Evolutionary conservation across 2,888 invertebrate species (phyloP), one percentile per base, ranked within the genome.

Genomic region (Criorhina ranunculi): DNA sequence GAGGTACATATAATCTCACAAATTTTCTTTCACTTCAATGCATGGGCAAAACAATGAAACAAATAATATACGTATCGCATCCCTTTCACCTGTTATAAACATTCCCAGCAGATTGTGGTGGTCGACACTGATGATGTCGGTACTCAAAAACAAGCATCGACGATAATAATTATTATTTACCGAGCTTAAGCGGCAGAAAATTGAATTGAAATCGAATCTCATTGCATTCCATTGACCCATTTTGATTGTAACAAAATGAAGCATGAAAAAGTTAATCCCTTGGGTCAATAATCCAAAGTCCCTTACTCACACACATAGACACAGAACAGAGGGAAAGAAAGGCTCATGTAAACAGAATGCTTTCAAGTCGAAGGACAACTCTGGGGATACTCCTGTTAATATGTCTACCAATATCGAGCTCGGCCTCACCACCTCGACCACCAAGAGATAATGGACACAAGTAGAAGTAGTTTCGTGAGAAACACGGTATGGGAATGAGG

Each of bases 111-210:
- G 12, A 35, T 57, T 35, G 9, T 17, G 6, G n/a, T 9, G 12
- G 35, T 9, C 5, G 24, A 5, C n/a, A 7, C 5, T 11, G 42
- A 12, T 33, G 53, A 55, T 57, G 53, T 1, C 29, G 60, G 64
- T 77, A 53, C 53, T 72, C 53, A 46, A 73, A 75, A 83, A 75
- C 83, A 79, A 83, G 75, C 64, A 76, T 59, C 69, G 51, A 70
- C 67, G 12, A 57, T 40, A 66, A 80, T 80, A 66, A 85, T 85
- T 80, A 76, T 76, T 85, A 80, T 85, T 85, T 80, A 85, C 85
- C 35, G 66, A 66, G 53, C 80, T 62, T 75, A 80, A 85, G 76
- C 76, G 64, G 80, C 80, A 85, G 85, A 85, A 80, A 85, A 85
- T 85, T 75, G 85, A 85, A 80, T 70, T 5, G 67, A 69, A 85